phyloP scores from a whole-genome alignment of 2,797 vertebrate genomes.

The Aeoliscus strigatus region DNA sequence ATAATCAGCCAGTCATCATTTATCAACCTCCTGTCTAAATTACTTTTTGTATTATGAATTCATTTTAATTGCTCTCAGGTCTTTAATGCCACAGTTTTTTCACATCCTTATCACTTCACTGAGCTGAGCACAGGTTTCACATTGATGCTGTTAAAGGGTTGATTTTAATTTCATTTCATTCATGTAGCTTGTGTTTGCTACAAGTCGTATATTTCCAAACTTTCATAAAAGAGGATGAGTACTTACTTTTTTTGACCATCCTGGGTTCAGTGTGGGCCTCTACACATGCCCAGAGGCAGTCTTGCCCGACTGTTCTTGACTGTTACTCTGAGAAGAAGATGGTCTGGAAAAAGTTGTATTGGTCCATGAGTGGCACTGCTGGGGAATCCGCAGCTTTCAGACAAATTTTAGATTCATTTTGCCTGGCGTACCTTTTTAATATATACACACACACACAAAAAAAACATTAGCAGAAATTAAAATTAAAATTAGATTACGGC shows the following conservation, averaged over 20 bases:
- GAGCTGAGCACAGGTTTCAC: constrained; percentile 11
- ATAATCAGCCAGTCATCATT: constrained; percentile 59
- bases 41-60: constrained; percentile 68
- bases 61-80: constrained; percentile 65
- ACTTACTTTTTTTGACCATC: constrained; percentile 62
- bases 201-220: constrained; percentile 20
- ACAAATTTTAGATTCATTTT: constrained; percentile 18
- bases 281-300: constrained; percentile 48
- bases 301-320: constrained; percentile 47
- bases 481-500: background rate
- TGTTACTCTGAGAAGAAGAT: constrained; percentile 45
- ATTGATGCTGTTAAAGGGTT: background rate
- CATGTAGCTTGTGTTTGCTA: constrained; percentile 14
- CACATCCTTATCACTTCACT: constrained; percentile 7
- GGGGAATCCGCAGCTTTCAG: constrained; percentile 29
- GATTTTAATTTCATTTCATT: constrained; percentile 2
- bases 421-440: constrained; percentile 1
- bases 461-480: too few relatives aligned
- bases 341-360: constrained; percentile 52
- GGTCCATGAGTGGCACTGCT: constrained; percentile 37
- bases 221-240: constrained; percentile 53
- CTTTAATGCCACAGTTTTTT: constrained; percentile 29
- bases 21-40: constrained; percentile 69
- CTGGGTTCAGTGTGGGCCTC: constrained; percentile 28
- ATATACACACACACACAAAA: too few relatives aligned